phyloP scores from a whole-genome alignment of 2,888 invertebrate genomes.

The Spodoptera littoralis region DNA sequence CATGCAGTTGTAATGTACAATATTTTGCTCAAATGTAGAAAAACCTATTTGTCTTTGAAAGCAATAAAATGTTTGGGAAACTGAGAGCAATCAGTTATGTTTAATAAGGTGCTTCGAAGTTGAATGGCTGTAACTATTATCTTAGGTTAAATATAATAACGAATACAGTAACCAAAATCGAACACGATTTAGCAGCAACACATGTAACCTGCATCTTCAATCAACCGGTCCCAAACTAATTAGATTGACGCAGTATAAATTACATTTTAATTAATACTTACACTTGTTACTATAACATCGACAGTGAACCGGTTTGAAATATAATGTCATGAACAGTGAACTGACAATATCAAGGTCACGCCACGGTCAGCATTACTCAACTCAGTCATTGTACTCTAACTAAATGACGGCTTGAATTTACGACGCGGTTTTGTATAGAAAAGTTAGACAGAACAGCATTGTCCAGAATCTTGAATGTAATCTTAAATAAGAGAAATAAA shows the following conservation, averaged over 20 bases:
- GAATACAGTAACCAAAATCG: no score
- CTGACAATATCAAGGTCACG: conserved; percentile 31
- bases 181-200: no score
- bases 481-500: neutral
- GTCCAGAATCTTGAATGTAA: no score
- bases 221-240: conserved; percentile 35
- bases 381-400: conserved; percentile 25
- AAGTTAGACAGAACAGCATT: neutral
- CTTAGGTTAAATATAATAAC: no score
- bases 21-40: conserved; percentile 14
- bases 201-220: neutral
- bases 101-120: no score
- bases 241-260: conserved; percentile 31
- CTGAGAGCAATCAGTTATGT: no score
- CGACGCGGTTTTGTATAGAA: conserved; percentile 2
- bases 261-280: conserved; percentile 37
- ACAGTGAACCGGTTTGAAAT: conserved; percentile 40
- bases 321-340: conserved; percentile 22
- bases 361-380: conserved; percentile 17
- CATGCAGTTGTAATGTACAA: conserved; percentile 21
- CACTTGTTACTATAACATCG: conserved; percentile 24
- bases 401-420: conserved; percentile 3
- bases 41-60: no score
- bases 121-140: no score
- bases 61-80: no score